Conservation (phyloP, 2,797 vertebrate genomes). For the Onychomys leucogaster region DNA sequence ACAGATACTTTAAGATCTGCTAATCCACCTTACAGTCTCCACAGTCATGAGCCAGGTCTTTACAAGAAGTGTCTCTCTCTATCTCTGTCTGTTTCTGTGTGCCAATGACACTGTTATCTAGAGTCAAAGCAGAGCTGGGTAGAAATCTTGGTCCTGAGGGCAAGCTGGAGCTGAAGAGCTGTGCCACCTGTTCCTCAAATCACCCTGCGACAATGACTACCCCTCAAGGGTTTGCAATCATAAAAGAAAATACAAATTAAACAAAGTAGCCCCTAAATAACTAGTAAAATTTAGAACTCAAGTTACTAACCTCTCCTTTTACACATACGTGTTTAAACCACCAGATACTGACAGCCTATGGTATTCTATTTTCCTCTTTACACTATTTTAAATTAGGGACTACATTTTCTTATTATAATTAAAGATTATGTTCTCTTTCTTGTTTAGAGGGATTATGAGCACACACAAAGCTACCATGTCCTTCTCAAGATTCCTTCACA, state of each 20-base stretch:
- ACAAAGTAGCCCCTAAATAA: neutral
- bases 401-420: slow-evolving; percentile 35
- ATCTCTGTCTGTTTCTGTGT: neutral
- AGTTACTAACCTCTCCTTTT: neutral
- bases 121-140: neutral
- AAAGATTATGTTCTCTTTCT: slow-evolving; percentile 23
- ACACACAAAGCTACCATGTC: slow-evolving; percentile 52
- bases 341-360: neutral
- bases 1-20: neutral
- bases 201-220: neutral
- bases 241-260: neutral
- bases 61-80: neutral
- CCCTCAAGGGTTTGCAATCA: neutral
- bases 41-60: neutral
- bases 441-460: slow-evolving; percentile 50
- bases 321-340: neutral
- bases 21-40: neutral
- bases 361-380: neutral
- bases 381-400: slow-evolving; percentile 23
- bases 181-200: neutral
- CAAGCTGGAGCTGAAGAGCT: neutral
- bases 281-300: slow-evolving; percentile 14
- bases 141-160: neutral
- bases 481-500: slow-evolving; percentile 60
- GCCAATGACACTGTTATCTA: neutral